Evolutionary conservation across 1,140 invertebrate species (phyloP).

Genomic region (Lucilia cuprina): DNA sequence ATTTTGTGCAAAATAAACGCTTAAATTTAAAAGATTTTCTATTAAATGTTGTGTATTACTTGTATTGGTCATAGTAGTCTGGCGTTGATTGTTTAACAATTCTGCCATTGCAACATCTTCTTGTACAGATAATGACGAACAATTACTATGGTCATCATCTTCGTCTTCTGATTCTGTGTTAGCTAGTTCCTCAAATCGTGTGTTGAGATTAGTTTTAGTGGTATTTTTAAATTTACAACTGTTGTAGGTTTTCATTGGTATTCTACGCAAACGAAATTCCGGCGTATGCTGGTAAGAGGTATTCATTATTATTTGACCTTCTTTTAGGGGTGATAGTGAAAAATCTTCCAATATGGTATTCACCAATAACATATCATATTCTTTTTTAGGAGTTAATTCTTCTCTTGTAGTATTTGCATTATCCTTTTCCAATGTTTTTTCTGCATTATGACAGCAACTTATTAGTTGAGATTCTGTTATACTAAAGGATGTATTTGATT

Average conservation of each 20-base stretch:
- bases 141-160: constrained; percentile 32
- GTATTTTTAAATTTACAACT: background rate
- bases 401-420: background rate
- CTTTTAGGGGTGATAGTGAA: constrained; percentile 22
- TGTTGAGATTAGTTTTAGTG: constrained; percentile 1
- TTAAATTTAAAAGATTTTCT: constrained; percentile 40
- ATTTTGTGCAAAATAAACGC: constrained; percentile 34
- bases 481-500: background rate
- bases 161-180: background rate
- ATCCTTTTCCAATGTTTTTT: background rate
- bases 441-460: constrained; percentile 8
- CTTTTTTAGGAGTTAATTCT: background rate
- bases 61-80: background rate
- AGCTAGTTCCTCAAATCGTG: background rate
- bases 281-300: constrained; percentile 15
- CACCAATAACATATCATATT: constrained; percentile 23
- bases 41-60: constrained; percentile 16
- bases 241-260: constrained; percentile 33
- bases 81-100: background rate
- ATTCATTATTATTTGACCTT: background rate
- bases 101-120: constrained; percentile 2
- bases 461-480: constrained; percentile 36
- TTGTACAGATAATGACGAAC: constrained; percentile 34
- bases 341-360: constrained; percentile 40
- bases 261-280: constrained; percentile 4